A percentile compares a stretch with the other conserved stretches of the same genome.
Evolutionary conservation across 2,113 vertebrate genomes (phyloP).

Genomic region (Xiphophorus maculatus): DNA sequence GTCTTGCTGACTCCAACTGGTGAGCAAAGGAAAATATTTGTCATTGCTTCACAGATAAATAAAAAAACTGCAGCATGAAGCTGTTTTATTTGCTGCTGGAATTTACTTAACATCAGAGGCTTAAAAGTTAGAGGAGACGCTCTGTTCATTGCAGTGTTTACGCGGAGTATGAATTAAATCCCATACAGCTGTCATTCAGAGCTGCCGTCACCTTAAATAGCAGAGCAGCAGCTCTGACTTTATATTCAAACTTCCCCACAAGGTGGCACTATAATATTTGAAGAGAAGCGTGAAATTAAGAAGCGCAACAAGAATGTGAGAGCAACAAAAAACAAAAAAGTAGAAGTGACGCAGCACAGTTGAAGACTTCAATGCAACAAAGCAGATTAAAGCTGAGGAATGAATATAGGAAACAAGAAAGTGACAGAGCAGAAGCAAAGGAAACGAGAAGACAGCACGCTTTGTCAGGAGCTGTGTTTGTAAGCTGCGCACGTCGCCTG

Average conservation of each 20-base stretch:
- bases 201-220: neutral
- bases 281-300: neutral
- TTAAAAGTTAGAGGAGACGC: neutral
- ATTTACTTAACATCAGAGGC: neutral
- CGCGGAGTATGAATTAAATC: neutral
- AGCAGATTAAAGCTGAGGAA: slow-evolving; percentile 42
- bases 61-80: neutral
- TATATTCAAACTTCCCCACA: slow-evolving; percentile 9
- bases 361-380: slow-evolving; percentile 30
- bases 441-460: slow-evolving; percentile 35
- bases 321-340: slow-evolving; percentile 9
- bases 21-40: too few species aligned
- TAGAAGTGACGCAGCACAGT: slow-evolving; percentile 22
- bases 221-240: neutral
- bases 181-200: neutral
- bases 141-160: too few species aligned
- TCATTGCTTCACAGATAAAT: too few species aligned
- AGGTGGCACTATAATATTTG: slow-evolving; percentile 46
- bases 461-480: slow-evolving; percentile 33
- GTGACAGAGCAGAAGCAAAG: slow-evolving; percentile 21
- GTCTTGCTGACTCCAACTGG: too few species aligned
- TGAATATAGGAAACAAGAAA: slow-evolving; percentile 27
- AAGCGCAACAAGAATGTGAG: neutral
- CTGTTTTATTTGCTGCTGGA: neutral
- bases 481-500: slow-evolving; percentile 14